phyloP scores from a whole-genome alignment of 2,888 invertebrate genomes.

The Tortrix viridana region DNA sequence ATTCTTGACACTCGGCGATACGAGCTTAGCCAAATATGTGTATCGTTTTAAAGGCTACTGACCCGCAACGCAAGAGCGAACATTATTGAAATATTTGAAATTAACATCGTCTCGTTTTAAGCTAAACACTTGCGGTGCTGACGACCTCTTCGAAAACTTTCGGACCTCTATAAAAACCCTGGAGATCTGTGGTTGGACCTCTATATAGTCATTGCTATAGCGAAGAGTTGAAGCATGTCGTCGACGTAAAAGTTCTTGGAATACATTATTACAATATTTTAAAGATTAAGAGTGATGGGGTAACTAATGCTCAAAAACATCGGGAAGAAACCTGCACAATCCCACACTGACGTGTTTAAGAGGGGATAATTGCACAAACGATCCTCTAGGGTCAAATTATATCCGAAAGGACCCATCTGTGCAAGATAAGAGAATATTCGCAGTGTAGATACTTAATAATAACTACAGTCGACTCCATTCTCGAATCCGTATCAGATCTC shows the following conservation, averaged over 20 bases:
- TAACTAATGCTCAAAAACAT: no score
- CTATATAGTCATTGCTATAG: no score
- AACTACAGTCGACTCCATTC: neutral
- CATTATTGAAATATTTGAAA: constrained; percentile 20
- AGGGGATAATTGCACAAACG: neutral
- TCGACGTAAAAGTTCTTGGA: no score
- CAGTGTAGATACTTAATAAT: no score
- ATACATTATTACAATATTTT: no score
- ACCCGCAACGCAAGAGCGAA: constrained; percentile 20
- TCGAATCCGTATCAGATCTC: constrained; percentile 2
- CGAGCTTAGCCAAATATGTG: constrained; percentile 19
- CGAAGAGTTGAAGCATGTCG: no score
- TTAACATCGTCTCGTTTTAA: constrained; percentile 13
- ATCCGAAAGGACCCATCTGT: neutral
- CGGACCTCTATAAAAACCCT: no score
- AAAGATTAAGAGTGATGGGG: no score
- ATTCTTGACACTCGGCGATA: constrained; percentile 8
- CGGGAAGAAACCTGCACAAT: no score
- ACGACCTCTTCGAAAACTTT: constrained; percentile 2
- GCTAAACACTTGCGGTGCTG: constrained; percentile 9
- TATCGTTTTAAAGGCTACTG: constrained; percentile 24
- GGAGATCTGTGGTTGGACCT: no score
- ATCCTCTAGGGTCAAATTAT: neutral
- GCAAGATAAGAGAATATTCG: neutral
- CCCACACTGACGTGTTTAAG: no score